Evolutionary conservation across 2,888 invertebrate species (phyloP).

Genomic region (Craniophora ligustri): DNA sequence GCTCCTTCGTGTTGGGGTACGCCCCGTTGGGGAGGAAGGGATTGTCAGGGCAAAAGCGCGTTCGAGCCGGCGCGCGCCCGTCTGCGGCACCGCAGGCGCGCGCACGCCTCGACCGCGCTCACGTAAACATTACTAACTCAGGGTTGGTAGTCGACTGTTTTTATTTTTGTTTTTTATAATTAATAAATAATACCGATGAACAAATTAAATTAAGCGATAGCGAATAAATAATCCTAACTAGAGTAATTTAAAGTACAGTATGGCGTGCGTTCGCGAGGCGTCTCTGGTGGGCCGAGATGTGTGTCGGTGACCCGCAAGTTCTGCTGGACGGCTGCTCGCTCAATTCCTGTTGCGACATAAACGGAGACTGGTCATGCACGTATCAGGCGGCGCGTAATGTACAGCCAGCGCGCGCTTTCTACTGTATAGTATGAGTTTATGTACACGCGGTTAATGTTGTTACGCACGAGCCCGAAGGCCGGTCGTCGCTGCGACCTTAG

Average conservation of each 20-base stretch:
- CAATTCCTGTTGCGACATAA: constrained; percentile 89
- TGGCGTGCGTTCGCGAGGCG: constrained; percentile 83
- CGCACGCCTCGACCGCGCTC: constrained; percentile 74
- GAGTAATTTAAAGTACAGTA: constrained; percentile 84
- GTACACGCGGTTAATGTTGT: constrained; percentile 88
- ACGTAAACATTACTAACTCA: constrained; percentile 75
- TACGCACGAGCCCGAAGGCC: constrained; percentile 86
- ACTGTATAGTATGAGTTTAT: constrained; percentile 83
- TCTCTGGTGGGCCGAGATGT: constrained; percentile 84
- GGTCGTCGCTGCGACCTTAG: constrained; percentile 82
- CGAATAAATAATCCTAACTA: constrained; percentile 88
- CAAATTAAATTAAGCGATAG: constrained; percentile 88
- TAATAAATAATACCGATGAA: constrained; percentile 85
- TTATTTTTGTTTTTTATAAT: constrained; percentile 80
- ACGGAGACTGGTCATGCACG: constrained; percentile 89
- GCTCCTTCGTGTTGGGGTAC: constrained; percentile 81
- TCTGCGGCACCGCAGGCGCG: constrained; percentile 57
- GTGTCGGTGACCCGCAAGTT: constrained; percentile 84
- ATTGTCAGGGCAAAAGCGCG: constrained; percentile 69
- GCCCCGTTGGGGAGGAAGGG: constrained; percentile 77
- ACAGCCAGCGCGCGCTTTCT: constrained; percentile 87
- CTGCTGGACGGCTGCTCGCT: constrained; percentile 83
- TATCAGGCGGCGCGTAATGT: constrained; percentile 87
- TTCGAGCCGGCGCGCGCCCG: constrained; percentile 70
- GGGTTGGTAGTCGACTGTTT: constrained; percentile 85